Evolutionary conservation across 1,140 invertebrate genomes (phyloP).

Genomic region (Melipona quadrifasciata): DNA sequence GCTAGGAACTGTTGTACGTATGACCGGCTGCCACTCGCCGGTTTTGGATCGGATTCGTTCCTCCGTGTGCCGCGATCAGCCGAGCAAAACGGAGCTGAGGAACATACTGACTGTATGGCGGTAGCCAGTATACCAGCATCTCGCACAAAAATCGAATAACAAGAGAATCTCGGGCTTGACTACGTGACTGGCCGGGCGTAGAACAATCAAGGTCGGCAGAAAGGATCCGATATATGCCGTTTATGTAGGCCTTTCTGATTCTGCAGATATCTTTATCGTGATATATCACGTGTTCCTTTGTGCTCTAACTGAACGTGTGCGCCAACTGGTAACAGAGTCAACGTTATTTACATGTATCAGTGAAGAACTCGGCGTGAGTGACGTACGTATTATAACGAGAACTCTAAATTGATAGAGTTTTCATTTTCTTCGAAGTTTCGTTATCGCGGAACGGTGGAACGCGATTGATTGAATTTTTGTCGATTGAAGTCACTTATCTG

Average conservation of each 20-base stretch:
- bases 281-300: background rate
- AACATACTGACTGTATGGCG: background rate
- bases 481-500: no score
- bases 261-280: background rate
- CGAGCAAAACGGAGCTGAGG: background rate
- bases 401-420: no score
- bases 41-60: background rate
- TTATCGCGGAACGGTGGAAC: no score
- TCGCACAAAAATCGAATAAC: background rate
- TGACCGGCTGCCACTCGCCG: background rate
- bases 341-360: no score
- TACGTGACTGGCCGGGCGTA: slow-evolving; percentile 46
- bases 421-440: no score
- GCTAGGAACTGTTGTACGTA: slow-evolving; percentile 28
- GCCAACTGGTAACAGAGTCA: no score
- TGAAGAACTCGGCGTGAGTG: no score
- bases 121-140: background rate
- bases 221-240: slow-evolving; percentile 18
- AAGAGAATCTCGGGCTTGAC: background rate
- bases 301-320: background rate
- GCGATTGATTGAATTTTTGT: no score
- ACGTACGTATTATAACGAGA: no score
- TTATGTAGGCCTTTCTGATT: slow-evolving; percentile 2
- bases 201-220: slow-evolving; percentile 44
- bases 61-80: background rate